Percentiles rank a stretch among this genome's conserved stretches.
Conservation (phyloP, 1,140 invertebrate species). For the Ostrea edulis region DNA sequence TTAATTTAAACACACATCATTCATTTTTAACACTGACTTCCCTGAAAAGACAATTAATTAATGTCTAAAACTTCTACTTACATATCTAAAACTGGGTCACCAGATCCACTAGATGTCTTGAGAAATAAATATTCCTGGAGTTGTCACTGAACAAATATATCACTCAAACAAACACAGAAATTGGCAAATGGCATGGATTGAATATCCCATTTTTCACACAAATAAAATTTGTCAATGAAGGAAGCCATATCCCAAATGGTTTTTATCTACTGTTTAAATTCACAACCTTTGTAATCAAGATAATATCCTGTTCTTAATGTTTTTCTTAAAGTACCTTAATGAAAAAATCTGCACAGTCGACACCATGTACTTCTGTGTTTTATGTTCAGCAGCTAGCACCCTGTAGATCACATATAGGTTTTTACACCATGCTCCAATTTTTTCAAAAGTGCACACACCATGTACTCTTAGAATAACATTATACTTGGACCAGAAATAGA, state of each 20-base stretch:
- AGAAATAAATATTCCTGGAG: neutral
- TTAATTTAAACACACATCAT: neutral
- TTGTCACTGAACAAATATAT: conserved; percentile 33
- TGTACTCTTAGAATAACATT: conserved; percentile 22
- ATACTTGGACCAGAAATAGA: conserved; percentile 25
- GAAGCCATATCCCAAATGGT: neutral
- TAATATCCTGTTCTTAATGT: neutral
- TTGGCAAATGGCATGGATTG: neutral
- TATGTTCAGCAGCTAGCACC: conserved; percentile 3
- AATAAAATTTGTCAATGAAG: neutral
- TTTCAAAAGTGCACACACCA: conserved; percentile 8
- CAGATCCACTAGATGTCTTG: conserved; percentile 5
- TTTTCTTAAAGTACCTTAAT: neutral
- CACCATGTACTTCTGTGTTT: neutral
- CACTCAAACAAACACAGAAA: conserved; percentile 5
- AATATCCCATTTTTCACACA: neutral
- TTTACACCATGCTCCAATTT: conserved; percentile 22
- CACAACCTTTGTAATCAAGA: neutral
- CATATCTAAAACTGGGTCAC: neutral
- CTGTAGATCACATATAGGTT: neutral
- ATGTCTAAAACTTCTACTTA: neutral
- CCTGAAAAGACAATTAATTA: neutral
- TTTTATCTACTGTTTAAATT: conserved; percentile 2
- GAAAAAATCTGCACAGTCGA: neutral
- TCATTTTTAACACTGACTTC: neutral